A percentile compares a stretch with the other conserved stretches of the same genome.
These are phyloP conservation scores for Prionchulus punctatus DNA, from an alignment of 2,888 invertebrate genomes.

Conservation along the genomic window DNA sequence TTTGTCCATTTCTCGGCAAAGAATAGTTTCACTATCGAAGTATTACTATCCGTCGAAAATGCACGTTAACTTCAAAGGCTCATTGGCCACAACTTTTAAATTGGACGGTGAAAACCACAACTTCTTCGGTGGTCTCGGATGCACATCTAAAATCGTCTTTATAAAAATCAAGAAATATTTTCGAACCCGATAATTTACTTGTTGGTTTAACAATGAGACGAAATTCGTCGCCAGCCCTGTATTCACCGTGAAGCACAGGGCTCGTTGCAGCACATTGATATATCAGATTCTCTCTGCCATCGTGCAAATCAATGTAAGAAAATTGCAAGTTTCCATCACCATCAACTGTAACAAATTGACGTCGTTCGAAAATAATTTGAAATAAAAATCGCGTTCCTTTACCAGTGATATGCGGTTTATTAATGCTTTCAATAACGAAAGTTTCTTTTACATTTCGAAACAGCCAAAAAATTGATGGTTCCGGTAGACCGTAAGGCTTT, in stretches of 20 bases:
- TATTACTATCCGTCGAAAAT: slow-evolving; percentile 87
- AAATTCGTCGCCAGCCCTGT: slow-evolving; percentile 70
- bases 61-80: slow-evolving; percentile 52
- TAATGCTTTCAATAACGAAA: slow-evolving; percentile 24
- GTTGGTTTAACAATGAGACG: slow-evolving; percentile 57
- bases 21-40: background rate
- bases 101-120: slow-evolving; percentile 19
- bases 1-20: background rate
- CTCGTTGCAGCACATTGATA: slow-evolving; percentile 92
- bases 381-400: slow-evolving; percentile 15
- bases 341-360: no score
- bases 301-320: slow-evolving; percentile 74
- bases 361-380: background rate
- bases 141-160: background rate
- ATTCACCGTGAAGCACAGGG: slow-evolving; percentile 65
- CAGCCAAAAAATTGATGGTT: slow-evolving; percentile 86
- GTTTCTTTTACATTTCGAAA: slow-evolving; percentile 44
- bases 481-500: slow-evolving; percentile 88
- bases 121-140: slow-evolving; percentile 1
- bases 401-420: slow-evolving; percentile 22
- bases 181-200: slow-evolving; percentile 37
- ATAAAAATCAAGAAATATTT: background rate
- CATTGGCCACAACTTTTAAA: slow-evolving; percentile 23
- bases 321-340: slow-evolving; percentile 95
- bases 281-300: slow-evolving; percentile 55